These are phyloP conservation scores for Poecilobothrus nobilitatus DNA, from an alignment of 2,888 invertebrate genomes.

Conservation along the genomic window DNA sequence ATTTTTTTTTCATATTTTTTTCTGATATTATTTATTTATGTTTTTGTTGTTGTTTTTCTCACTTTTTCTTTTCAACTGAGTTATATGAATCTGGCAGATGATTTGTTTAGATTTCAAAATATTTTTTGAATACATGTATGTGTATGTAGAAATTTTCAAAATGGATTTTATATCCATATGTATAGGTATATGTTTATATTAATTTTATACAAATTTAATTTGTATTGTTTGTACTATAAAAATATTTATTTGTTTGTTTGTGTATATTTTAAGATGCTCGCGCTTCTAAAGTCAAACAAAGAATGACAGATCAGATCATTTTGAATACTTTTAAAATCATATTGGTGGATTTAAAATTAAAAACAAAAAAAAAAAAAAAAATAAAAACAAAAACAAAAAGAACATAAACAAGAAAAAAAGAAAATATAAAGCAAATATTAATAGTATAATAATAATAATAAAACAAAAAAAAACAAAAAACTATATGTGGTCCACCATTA, in stretches of 20 bases:
- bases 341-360: constrained; percentile 1
- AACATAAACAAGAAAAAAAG: too few relatives aligned
- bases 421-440: not conserved
- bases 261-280: not conserved
- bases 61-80: too few relatives aligned
- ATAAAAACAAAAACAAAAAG: not conserved
- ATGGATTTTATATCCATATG: not conserved
- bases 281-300: constrained; percentile 4
- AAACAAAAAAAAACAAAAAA: constrained; percentile 19
- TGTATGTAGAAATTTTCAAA: too few relatives aligned
- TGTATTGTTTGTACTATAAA: too few relatives aligned
- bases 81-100: too few relatives aligned
- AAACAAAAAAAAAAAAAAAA: not conserved
- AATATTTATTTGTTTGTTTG: not conserved
- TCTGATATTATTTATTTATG: not conserved
- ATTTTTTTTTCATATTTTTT: too few relatives aligned
- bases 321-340: not conserved
- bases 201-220: not conserved
- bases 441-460: not conserved
- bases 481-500: constrained; percentile 35
- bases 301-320: not conserved
- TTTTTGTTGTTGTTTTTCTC: not conserved
- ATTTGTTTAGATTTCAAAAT: too few relatives aligned
- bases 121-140: too few relatives aligned
- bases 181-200: too few relatives aligned